phyloP scores from a whole-genome alignment of 2,888 invertebrate species.

The Sminthurinus aureus region DNA sequence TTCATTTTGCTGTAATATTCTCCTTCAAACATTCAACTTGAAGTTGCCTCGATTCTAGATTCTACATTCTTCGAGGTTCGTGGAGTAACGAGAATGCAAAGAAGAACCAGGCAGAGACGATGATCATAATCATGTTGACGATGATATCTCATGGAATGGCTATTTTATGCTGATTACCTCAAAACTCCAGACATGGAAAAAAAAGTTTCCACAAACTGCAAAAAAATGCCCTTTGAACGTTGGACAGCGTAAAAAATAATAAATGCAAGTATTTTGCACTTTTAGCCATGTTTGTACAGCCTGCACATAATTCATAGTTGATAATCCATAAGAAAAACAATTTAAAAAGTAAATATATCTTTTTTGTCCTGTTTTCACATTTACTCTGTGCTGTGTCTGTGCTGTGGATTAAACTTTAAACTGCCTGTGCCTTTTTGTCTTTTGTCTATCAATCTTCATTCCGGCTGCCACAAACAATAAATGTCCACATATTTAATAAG shows the following conservation, averaged over 20 bases:
- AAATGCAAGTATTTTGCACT: background rate
- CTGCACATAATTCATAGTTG: no score
- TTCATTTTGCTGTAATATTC: no score
- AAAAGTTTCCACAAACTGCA: background rate
- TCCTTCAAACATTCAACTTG: conserved; percentile 15
- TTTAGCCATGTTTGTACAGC: background rate
- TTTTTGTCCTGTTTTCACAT: background rate
- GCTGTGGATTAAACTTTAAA: background rate
- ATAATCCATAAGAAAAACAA: no score
- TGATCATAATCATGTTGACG: background rate
- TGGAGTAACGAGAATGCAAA: no score
- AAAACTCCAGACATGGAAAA: conserved; percentile 10
- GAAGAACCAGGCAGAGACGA: no score
- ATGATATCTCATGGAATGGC: conserved; percentile 25
- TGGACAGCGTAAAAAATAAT: background rate
- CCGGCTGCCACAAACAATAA: conserved; percentile 20
- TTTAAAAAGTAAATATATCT: no score
- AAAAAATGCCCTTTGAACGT: background rate
- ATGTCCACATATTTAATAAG: conserved; percentile 16
- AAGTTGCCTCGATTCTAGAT: conserved; percentile 11
- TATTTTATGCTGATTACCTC: conserved; percentile 27
- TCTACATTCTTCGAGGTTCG: no score
- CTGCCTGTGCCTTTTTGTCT: background rate
- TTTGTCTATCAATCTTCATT: conserved; percentile 13
- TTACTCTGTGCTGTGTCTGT: background rate